Evolutionary conservation across 1,140 invertebrate species (phyloP).

Genomic region (Drosophila truncata): DNA sequence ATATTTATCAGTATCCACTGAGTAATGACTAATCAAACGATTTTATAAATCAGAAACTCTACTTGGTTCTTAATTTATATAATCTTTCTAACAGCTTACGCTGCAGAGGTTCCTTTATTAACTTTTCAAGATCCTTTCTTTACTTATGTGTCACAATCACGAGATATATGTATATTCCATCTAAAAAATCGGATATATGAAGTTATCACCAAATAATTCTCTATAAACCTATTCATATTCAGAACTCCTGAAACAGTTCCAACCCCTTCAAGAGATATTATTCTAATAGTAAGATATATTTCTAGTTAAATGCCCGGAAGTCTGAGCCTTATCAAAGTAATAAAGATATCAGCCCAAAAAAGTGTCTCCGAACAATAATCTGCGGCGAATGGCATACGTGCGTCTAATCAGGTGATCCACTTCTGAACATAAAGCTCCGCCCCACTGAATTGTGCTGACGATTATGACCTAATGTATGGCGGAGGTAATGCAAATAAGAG

Average conservation of each 20-base stretch:
- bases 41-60: not conserved
- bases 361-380: conserved; percentile 4
- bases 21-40: not conserved
- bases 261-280: not conserved
- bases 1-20: not conserved
- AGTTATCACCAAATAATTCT: no score
- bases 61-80: not conserved
- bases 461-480: not conserved
- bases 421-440: conserved; percentile 9
- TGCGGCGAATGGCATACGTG: conserved; percentile 27
- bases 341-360: not conserved
- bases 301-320: not conserved
- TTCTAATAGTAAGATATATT: not conserved
- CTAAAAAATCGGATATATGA: not conserved
- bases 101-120: not conserved
- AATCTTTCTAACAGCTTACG: no score
- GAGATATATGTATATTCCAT: no score
- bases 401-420: conserved; percentile 19
- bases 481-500: not conserved
- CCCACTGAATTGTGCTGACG: not conserved
- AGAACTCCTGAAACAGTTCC: no score
- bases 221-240: no score
- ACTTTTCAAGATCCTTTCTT: not conserved
- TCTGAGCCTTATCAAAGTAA: not conserved
- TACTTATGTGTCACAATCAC: not conserved